Evolutionary conservation across 2,113 vertebrate species (phyloP).

Genomic region (Syngnathus floridae): DNA sequence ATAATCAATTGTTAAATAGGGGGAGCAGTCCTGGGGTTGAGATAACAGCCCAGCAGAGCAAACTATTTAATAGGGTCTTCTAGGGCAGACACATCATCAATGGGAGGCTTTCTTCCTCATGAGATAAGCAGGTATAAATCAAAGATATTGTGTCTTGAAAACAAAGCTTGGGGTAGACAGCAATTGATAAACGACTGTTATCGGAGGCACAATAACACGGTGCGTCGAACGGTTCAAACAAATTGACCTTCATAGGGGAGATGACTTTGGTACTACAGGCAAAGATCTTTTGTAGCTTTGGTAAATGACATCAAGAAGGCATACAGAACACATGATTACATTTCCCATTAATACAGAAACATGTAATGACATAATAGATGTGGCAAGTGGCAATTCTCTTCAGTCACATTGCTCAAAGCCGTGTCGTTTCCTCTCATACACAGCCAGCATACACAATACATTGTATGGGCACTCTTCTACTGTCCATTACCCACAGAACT

Average conservation of each 20-base stretch:
- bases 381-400: no score
- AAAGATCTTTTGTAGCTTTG: background rate
- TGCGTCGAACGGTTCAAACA: constrained; percentile 20
- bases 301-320: background rate
- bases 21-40: constrained; percentile 18
- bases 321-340: constrained; percentile 4
- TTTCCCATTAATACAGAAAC: constrained; percentile 7
- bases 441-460: no score
- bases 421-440: no score
- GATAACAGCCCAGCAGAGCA: constrained; percentile 35
- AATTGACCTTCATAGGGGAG: constrained; percentile 26
- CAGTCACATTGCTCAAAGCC: no score
- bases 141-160: constrained; percentile 32
- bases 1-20: constrained; percentile 48
- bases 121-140: constrained; percentile 51
- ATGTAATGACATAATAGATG: background rate
- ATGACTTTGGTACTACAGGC: background rate
- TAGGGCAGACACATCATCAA: constrained; percentile 22
- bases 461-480: no score
- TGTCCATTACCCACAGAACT: no score
- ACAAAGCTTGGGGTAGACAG: constrained; percentile 3
- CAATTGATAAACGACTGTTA: constrained; percentile 7
- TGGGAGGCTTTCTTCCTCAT: constrained; percentile 16
- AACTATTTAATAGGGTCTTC: constrained; percentile 25
- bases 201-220: constrained; percentile 18